These are phyloP conservation scores for Rhynchophorus ferrugineus DNA, from an alignment of 1,140 invertebrate species.

Conservation along the genomic window DNA sequence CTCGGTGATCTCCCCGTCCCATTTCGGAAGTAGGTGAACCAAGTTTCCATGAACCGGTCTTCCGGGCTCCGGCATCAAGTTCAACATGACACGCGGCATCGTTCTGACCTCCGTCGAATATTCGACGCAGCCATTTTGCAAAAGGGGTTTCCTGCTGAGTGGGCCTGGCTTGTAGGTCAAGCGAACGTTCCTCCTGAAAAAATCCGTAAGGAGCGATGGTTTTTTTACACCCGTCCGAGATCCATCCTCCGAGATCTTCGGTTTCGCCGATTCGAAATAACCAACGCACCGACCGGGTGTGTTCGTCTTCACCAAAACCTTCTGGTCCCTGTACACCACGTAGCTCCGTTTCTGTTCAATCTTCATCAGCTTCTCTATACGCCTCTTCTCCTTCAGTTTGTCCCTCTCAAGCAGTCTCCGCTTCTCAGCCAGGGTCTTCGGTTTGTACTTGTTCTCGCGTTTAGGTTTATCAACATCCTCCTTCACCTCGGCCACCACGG, in stretches of 20 bases:
- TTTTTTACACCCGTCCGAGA: slow-evolving; percentile 13
- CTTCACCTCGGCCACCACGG: slow-evolving; percentile 1
- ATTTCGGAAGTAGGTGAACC: slow-evolving; percentile 24
- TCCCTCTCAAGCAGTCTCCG: slow-evolving; percentile 31
- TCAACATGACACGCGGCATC: slow-evolving; percentile 36
- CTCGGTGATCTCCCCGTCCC: slow-evolving; percentile 29
- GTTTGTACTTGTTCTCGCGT: slow-evolving; percentile 31
- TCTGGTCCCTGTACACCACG: slow-evolving; percentile 27
- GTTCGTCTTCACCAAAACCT: slow-evolving; percentile 23
- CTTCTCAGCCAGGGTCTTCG: slow-evolving; percentile 39
- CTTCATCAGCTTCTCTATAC: slow-evolving; percentile 9
- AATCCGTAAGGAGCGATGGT: slow-evolving; percentile 23
- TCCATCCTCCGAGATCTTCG: background rate
- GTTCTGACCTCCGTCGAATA: slow-evolving; percentile 33
- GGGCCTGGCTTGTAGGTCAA: slow-evolving; percentile 38
- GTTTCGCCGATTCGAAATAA: slow-evolving; percentile 10
- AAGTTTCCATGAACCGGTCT: slow-evolving; percentile 32
- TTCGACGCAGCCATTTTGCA: slow-evolving; percentile 26
- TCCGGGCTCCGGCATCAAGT: slow-evolving; percentile 35
- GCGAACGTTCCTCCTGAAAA: slow-evolving; percentile 3
- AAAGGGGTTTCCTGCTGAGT: slow-evolving; percentile 35
- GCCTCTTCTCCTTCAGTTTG: slow-evolving; percentile 17
- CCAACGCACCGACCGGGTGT: slow-evolving; percentile 17
- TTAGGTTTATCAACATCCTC: slow-evolving; percentile 17
- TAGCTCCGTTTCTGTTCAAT: slow-evolving; percentile 19